Conservation (phyloP, 2,113 vertebrate genomes). For the Ptyas mucosa region DNA sequence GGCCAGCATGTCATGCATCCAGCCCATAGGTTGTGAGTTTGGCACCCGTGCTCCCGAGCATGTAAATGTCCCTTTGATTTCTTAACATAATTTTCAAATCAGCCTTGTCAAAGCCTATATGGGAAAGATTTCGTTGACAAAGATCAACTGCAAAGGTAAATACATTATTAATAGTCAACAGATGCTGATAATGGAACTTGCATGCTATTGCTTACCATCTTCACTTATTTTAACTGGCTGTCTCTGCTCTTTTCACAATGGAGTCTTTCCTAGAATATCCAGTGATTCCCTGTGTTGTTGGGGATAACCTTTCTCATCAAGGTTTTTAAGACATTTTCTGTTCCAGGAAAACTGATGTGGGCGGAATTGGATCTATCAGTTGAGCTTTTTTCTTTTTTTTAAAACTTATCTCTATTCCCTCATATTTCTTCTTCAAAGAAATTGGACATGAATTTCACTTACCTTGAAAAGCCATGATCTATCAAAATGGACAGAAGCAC, state of each 20-base stretch:
- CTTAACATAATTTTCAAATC: background rate
- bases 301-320: background rate
- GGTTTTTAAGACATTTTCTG: background rate
- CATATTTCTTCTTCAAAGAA: background rate
- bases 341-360: background rate
- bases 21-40: no score
- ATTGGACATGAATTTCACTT: background rate
- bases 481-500: background rate
- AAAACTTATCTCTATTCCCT: background rate
- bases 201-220: background rate
- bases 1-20: no score
- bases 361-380: background rate
- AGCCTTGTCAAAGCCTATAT: background rate
- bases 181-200: background rate
- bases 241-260: background rate
- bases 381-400: background rate
- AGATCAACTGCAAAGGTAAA: background rate
- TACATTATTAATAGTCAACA: background rate
- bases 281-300: background rate
- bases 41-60: background rate
- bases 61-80: background rate
- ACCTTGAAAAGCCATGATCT: background rate
- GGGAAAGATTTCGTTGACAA: background rate
- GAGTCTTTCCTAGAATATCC: background rate
- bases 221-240: background rate